phyloP scores from a whole-genome alignment of 2,113 vertebrate species.

The Crotalus tigris region DNA sequence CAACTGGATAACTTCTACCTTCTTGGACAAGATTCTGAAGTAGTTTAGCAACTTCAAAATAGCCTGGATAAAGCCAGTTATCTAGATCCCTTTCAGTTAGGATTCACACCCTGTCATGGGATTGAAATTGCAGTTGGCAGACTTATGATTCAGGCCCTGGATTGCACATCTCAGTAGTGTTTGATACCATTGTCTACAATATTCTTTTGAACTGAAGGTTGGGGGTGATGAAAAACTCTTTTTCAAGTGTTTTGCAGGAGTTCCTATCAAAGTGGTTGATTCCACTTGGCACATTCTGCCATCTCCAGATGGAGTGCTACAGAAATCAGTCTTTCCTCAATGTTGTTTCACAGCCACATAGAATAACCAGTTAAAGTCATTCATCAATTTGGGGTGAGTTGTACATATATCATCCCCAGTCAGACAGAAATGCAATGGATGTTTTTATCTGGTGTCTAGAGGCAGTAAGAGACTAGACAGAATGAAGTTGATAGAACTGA shows the following conservation, averaged over 20 bases:
- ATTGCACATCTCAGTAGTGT: neutral
- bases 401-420: neutral
- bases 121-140: neutral
- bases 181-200: neutral
- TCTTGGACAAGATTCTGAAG: neutral
- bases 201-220: neutral
- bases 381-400: neutral
- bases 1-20: neutral
- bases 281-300: neutral
- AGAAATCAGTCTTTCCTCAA: neutral
- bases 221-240: neutral
- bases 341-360: neutral
- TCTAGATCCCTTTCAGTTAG: neutral
- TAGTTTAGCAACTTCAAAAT: neutral
- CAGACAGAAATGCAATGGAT: neutral
- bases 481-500: neutral
- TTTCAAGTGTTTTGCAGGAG: neutral
- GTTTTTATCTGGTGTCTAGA: neutral
- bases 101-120: neutral
- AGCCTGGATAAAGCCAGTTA: neutral
- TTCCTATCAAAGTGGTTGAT: neutral
- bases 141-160: neutral
- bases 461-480: neutral
- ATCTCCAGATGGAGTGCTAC: neutral
- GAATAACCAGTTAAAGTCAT: neutral